A percentile compares a stretch with the other conserved stretches of the same genome.
phyloP scores from a whole-genome alignment of 2,888 invertebrate species.

The Pyrochroa serraticornis region DNA sequence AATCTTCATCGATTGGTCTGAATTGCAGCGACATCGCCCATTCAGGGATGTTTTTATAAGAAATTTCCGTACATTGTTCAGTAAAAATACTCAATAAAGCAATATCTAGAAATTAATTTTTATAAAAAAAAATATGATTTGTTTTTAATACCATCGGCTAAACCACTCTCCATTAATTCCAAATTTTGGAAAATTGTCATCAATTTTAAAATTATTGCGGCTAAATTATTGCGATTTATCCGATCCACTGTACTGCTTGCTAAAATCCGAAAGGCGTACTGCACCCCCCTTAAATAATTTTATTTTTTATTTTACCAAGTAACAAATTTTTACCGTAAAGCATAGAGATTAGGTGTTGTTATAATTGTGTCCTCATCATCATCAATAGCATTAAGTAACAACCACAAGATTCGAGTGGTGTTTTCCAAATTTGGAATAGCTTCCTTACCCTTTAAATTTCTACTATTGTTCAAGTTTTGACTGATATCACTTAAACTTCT shows the following conservation, averaged over 20 bases:
- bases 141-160: conserved; percentile 6
- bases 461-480: not conserved
- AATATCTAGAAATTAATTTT: not conserved
- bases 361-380: not conserved
- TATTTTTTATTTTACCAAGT: too few relatives aligned
- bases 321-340: conserved; percentile 4
- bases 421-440: conserved; percentile 7
- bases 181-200: conserved; percentile 4
- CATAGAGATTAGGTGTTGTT: conserved; percentile 3
- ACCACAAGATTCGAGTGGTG: conserved; percentile 11
- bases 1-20: conserved; percentile 5
- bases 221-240: conserved; percentile 9
- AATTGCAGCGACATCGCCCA: not conserved
- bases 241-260: not conserved
- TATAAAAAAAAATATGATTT: not conserved
- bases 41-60: conserved; percentile 1
- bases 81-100: not conserved
- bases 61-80: not conserved
- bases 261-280: conserved; percentile 14
- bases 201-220: conserved; percentile 10
- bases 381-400: conserved; percentile 2
- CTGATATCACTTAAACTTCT: too few relatives aligned
- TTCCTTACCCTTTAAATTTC: not conserved
- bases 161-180: conserved; percentile 1
- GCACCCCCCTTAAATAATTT: conserved; percentile 12